Evolutionary conservation across 1,140 invertebrate genomes (phyloP).

Genomic region (Drosophila serrata): DNA sequence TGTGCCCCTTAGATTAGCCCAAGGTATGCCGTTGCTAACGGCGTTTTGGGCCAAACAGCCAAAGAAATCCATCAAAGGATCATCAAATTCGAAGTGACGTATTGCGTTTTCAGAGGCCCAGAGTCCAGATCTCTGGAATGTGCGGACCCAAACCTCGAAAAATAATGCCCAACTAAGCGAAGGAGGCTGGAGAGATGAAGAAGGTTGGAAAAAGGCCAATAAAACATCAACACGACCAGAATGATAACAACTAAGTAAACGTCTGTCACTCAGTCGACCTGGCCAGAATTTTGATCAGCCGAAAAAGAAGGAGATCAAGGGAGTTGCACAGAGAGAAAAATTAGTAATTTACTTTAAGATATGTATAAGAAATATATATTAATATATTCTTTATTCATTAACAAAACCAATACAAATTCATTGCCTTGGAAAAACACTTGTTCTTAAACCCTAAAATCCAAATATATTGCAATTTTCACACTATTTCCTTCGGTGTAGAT

Average conservation of each 20-base stretch:
- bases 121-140: constrained; percentile 48
- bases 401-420: not conserved
- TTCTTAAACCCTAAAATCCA: too few species aligned
- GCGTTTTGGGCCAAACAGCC: constrained; percentile 53
- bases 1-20: constrained; percentile 72
- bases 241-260: constrained; percentile 82
- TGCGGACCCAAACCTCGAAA: constrained; percentile 36
- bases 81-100: constrained; percentile 75
- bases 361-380: not conserved
- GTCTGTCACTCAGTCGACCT: constrained; percentile 76
- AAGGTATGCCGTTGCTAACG: constrained; percentile 64
- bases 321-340: constrained; percentile 17
- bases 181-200: not conserved
- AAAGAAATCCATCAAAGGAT: constrained; percentile 78
- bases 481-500: not conserved
- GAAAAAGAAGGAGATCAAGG: constrained; percentile 50
- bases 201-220: constrained; percentile 50
- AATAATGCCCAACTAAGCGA: constrained; percentile 45
- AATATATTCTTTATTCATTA: not conserved
- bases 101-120: constrained; percentile 50
- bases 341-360: not conserved
- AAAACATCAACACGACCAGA: constrained; percentile 81
- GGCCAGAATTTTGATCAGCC: constrained; percentile 79
- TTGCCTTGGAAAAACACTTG: not conserved
- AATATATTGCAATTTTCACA: too few species aligned